Evolutionary conservation across 2,797 vertebrate genomes (phyloP), one percentile per base, ranked within the genome.

Genomic region (Erethizon dorsatum): DNA sequence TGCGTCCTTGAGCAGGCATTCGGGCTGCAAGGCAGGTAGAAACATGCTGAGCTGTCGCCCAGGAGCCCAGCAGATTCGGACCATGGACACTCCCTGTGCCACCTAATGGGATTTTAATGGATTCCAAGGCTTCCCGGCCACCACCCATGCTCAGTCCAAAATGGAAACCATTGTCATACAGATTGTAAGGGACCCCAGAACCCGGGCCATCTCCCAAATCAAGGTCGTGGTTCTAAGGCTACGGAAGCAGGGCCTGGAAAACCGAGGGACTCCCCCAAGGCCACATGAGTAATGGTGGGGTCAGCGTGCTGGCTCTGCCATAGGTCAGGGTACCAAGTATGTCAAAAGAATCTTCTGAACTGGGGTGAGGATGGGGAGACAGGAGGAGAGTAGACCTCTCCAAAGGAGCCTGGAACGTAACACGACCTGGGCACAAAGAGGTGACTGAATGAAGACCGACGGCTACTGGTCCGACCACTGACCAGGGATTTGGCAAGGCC

Each of bases 11-110:
- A 65, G 63, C 13, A 0, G 75, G 96, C 24, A 96, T 97, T 97
- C 93, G 92, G 96, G 94, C 96, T 98, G 84, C 97, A 98, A 96
- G 97, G 96, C 98, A 98, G 97, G 98, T 98, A 96, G 97, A 98
- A 98, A 98, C 98, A 98, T 65, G 98, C 97, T 95, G 0, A 15
- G 97, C 97, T 98, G 96, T 98, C 95, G 93, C 96, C 95, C 97
- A 80, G 91, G 93, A 98, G 97, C 98, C 92, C 95, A 94, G 90
- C 95, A 98, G 88, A 98, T 97, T 97, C 95, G 95, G 96, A 97
- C 98, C 96, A 97, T 96, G 96, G 92, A 33, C 95, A 98, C 91
- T 97, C 94, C 83, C 96, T 96, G 96, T 96, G 97, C 95, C 75
- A 94, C 83, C 90, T 88, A 69, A 9, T 92, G 95, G 97, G 96